Conservation (phyloP, 2,888 invertebrate genomes). For the Nephrotoma guestfalica region DNA sequence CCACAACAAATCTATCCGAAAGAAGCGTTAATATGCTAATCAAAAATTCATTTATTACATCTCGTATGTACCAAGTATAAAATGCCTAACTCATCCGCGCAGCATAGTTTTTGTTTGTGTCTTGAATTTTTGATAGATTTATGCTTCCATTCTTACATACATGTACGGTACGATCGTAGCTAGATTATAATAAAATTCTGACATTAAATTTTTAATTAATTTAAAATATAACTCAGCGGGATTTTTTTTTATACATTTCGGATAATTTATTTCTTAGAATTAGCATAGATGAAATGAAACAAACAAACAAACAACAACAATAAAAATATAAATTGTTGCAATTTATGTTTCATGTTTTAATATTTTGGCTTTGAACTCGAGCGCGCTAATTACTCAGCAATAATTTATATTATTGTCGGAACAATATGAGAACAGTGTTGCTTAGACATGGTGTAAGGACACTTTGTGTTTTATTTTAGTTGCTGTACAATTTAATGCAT, state of each 20-base stretch:
- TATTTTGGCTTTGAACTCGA: neutral
- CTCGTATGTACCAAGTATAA: neutral
- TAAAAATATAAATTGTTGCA: neutral
- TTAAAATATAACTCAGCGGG: neutral
- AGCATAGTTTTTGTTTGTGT: neutral
- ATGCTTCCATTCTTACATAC: neutral
- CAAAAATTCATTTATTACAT: neutral
- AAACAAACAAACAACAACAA: neutral
- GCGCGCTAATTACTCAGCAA: neutral
- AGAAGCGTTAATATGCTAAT: neutral
- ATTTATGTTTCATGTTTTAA: neutral
- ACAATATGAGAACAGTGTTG: neutral
- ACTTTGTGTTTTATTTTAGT: no score
- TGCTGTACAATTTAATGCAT: no score
- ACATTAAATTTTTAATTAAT: neutral
- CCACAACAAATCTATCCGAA: neutral
- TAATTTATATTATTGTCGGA: neutral
- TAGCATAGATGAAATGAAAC: neutral
- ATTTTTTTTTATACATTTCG: neutral
- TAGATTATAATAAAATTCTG: neutral
- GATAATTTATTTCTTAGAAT: neutral
- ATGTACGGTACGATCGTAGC: neutral
- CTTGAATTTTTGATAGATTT: neutral
- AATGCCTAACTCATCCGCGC: neutral
- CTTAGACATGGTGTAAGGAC: neutral